phyloP scores from a whole-genome alignment of 2,888 invertebrate species.

The Agrilus cyanescens region DNA sequence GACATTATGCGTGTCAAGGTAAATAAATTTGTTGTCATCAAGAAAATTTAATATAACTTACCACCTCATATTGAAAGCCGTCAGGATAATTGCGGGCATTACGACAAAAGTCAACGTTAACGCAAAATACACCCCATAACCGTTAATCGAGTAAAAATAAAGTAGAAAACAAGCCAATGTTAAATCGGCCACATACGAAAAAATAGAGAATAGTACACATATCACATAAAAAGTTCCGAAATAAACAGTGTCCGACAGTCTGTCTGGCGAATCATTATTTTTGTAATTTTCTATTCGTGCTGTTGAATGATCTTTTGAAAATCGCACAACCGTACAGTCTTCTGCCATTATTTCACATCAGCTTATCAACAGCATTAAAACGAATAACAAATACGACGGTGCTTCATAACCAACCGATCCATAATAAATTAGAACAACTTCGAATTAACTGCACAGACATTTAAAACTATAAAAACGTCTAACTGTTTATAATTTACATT shows the following conservation, averaged over 20 bases:
- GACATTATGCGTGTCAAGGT: neutral
- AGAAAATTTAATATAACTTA: constrained; percentile 20
- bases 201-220: constrained; percentile 35
- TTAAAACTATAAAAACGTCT: too few species aligned
- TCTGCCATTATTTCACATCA: constrained; percentile 30
- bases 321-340: constrained; percentile 35
- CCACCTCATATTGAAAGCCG: constrained; percentile 41
- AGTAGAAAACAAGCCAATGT: constrained; percentile 33
- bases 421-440: too few species aligned
- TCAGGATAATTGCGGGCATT: constrained; percentile 39
- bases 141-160: constrained; percentile 33
- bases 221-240: constrained; percentile 33
- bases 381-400: too few species aligned
- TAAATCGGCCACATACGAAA: constrained; percentile 36
- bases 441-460: too few species aligned
- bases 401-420: too few species aligned
- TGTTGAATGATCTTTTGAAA: constrained; percentile 33
- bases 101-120: constrained; percentile 40
- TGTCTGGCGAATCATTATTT: constrained; percentile 26
- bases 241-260: constrained; percentile 26
- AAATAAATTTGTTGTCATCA: neutral
- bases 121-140: constrained; percentile 36
- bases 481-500: too few species aligned
- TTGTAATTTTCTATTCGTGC: constrained; percentile 34
- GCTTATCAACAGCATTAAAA: constrained; percentile 11